phyloP scores from a whole-genome alignment of 2,113 vertebrate species.

The Protobothrops flavoviridis region DNA sequence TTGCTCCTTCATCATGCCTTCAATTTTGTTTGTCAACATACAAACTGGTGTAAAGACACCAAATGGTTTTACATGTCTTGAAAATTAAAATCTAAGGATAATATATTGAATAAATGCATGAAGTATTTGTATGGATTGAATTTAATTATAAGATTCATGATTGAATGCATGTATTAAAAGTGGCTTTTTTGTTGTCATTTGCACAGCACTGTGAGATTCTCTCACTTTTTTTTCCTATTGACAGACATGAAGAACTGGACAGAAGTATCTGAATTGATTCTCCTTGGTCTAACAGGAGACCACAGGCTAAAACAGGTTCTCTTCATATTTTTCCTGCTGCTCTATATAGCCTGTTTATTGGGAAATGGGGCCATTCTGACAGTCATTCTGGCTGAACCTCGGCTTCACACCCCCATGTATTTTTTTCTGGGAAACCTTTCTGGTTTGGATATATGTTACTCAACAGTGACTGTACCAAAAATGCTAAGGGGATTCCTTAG shows the following conservation, averaged over 20 bases:
- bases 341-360: slow-evolving; percentile 37
- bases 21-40: neutral
- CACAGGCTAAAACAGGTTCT: neutral
- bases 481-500: slow-evolving; percentile 37
- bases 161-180: neutral
- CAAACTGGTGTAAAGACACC: neutral
- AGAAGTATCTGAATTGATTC: slow-evolving; percentile 39
- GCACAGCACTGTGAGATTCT: neutral
- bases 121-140: neutral
- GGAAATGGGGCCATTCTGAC: slow-evolving; percentile 41
- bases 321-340: slow-evolving; percentile 15
- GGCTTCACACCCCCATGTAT: slow-evolving; percentile 48
- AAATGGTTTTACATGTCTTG: neutral
- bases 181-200: neutral
- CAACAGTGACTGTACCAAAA: neutral
- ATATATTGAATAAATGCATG: neutral
- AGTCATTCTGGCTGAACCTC: slow-evolving; percentile 17
- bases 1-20: neutral
- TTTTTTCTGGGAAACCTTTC: slow-evolving; percentile 33
- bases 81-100: neutral
- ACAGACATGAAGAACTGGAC: slow-evolving; percentile 31
- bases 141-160: neutral
- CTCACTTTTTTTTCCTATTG: neutral
- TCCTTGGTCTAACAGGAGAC: slow-evolving; percentile 32
- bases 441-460: slow-evolving; percentile 13